phyloP scores from a whole-genome alignment of 2,888 invertebrate genomes.

The Limnephilus marmoratus region DNA sequence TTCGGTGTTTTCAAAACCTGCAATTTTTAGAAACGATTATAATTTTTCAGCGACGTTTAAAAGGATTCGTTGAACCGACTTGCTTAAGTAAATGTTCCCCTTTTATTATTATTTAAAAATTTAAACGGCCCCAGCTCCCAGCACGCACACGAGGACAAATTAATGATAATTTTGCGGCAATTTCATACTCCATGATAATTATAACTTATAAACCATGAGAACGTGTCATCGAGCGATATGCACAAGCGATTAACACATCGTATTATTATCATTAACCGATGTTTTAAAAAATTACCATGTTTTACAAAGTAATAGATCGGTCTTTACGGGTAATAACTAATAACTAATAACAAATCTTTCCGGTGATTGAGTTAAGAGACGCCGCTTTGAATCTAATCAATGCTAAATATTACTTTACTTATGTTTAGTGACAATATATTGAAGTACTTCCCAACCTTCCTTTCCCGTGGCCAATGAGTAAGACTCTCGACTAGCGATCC shows the following conservation, averaged over 20 bases:
- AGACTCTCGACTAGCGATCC: too few species aligned
- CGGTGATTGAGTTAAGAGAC: background rate
- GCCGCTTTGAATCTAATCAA: background rate
- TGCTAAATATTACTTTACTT: background rate
- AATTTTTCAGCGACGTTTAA: background rate
- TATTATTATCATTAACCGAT: background rate
- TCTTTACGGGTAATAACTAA: background rate
- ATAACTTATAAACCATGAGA: background rate
- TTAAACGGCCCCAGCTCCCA: background rate
- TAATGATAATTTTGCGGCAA: background rate
- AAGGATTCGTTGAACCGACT: background rate
- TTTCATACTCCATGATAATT: background rate
- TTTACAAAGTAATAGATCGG: background rate
- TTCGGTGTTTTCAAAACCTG: background rate
- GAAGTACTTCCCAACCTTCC: background rate
- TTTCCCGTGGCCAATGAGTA: too few species aligned
- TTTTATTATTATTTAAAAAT: background rate
- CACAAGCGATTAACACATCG: background rate
- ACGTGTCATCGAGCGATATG: background rate
- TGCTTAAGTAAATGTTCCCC: background rate
- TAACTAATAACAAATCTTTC: too few species aligned
- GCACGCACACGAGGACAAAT: background rate
- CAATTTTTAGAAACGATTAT: background rate
- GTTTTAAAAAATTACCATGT: background rate
- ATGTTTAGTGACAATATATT: background rate